Evolutionary conservation across 2,797 vertebrate genomes (phyloP).

Genomic region (Chloroceryle amazona): DNA sequence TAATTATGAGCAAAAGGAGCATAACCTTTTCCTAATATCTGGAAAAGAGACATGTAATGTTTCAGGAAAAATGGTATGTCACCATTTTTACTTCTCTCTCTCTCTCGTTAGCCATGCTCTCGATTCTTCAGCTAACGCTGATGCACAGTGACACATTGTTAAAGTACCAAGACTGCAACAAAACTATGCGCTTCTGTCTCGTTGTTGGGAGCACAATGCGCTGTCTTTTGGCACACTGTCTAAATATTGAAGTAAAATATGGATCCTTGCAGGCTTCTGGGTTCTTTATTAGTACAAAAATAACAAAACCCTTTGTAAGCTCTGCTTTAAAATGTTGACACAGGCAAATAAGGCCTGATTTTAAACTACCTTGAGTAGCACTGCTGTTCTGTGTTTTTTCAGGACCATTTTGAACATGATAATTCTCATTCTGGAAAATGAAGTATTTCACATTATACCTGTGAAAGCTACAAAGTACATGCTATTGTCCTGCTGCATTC

Average conservation of each 20-base stretch:
- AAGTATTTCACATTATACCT: neutral
- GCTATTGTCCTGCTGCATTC: neutral
- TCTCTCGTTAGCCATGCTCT: slow-evolving; percentile 49
- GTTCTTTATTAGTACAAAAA: slow-evolving; percentile 6
- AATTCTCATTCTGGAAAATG: neutral
- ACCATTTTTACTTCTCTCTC: slow-evolving; percentile 7
- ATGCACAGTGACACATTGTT: slow-evolving; percentile 57
- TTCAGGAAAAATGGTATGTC: slow-evolving; percentile 61
- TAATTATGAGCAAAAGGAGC: slow-evolving; percentile 63
- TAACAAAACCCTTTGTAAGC: neutral
- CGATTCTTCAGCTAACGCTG: slow-evolving; percentile 55
- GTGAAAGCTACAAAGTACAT: neutral
- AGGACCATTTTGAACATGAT: neutral
- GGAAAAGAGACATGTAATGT: slow-evolving; percentile 52
- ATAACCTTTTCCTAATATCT: slow-evolving; percentile 71
- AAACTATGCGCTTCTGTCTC: slow-evolving; percentile 25
- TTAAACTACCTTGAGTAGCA: neutral
- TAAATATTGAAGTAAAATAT: neutral
- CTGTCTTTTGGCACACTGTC: neutral
- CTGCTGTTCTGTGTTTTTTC: neutral
- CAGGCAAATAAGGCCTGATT: neutral
- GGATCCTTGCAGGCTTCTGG: slow-evolving; percentile 10
- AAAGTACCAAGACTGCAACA: slow-evolving; percentile 55
- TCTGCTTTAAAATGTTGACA: neutral
- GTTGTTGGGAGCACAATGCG: neutral